Evolutionary conservation across 2,888 invertebrate genomes (phyloP), one percentile per base, ranked within the genome.

Genomic region (Apamea anceps): DNA sequence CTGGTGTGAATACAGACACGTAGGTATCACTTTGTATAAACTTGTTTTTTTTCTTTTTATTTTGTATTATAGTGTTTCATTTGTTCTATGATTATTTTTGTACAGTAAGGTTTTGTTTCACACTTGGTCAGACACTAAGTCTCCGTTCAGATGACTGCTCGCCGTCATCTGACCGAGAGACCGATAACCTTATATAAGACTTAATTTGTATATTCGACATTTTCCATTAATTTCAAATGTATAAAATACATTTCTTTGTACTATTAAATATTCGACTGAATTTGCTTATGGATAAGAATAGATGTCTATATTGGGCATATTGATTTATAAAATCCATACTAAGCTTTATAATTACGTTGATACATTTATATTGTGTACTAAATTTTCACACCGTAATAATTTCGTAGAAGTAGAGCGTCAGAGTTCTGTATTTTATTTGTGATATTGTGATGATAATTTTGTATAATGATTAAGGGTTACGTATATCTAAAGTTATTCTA

Each of bases 361-460:
- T 89, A 86, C 88, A 87, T 91, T 90, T 83, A 87, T 88, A 86
- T 82, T 85, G 88, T 85, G 85, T 77, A 89, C 87, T 85, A 88
- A 89, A 89, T 87, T 88, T 74, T 81, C 88, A 82, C 78, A 84
- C 85, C 78, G 76, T 86, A 87, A 89, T 88, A 82, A 86, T 88
- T 82, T 84, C 65, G 77, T 85, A 86, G 86, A 81, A 25, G 79
- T 86, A 89, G 87, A 74, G 81, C 84, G 89, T 91, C 91, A 91
- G 90, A 91, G 92, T 93, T 93, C 92, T 92, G 94, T 95, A 94
- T 96, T 95, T 96, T 92, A 93, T 96, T 96, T 96, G 96, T 96
- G 96, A 96, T 96, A 96, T 96, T 95, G 89, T 90, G 94, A 95
- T 94, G 93, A 95, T 96, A 95, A 95, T 96, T 96, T 96, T 96